A percentile compares a stretch with the other conserved stretches of the same genome.
phyloP scores from a whole-genome alignment of 1,140 invertebrate species.

The Neelides sp. region DNA sequence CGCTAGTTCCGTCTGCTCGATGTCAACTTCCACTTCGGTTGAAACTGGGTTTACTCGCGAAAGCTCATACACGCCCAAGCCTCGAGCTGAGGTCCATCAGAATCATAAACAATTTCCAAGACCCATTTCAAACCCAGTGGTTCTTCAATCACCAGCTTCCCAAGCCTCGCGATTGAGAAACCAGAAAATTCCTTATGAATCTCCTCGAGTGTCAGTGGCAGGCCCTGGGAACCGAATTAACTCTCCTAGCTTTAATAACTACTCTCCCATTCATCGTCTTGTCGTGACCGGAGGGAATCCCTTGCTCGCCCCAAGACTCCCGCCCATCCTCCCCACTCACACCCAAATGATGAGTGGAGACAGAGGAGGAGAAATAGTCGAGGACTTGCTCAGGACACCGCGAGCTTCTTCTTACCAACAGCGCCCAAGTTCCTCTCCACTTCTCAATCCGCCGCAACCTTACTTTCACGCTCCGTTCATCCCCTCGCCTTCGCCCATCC shows the following conservation, averaged over 20 bases:
- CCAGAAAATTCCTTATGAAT: not conserved
- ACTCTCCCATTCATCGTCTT: constrained; percentile 30
- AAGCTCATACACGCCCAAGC: constrained; percentile 1
- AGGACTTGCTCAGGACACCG: too few relatives aligned
- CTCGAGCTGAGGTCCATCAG: not conserved
- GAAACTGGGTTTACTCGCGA: too few relatives aligned
- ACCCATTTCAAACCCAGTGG: not conserved
- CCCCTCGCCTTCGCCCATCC: constrained; percentile 19
- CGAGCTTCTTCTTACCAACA: constrained; percentile 1
- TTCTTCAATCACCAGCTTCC: not conserved
- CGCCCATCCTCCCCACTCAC: not conserved
- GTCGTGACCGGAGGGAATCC: constrained; percentile 28
- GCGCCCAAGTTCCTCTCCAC: not conserved
- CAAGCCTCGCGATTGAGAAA: not conserved
- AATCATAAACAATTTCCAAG: constrained; percentile 6
- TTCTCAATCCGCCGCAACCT: constrained; percentile 5
- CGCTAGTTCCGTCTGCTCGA: constrained; percentile 14
- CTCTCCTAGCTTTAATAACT: constrained; percentile 30
- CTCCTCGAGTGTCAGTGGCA: constrained; percentile 3
- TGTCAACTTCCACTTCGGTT: constrained; percentile 19
- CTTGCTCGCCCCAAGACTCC: constrained; percentile 9
- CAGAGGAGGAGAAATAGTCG: not conserved
- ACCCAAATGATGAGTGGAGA: not conserved
- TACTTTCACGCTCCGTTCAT: not conserved
- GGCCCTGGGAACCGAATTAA: constrained; percentile 18